Percentiles rank a stretch among this genome's conserved stretches.
Conservation (phyloP, 2,888 invertebrate genomes). For the Diogma glabrata region DNA sequence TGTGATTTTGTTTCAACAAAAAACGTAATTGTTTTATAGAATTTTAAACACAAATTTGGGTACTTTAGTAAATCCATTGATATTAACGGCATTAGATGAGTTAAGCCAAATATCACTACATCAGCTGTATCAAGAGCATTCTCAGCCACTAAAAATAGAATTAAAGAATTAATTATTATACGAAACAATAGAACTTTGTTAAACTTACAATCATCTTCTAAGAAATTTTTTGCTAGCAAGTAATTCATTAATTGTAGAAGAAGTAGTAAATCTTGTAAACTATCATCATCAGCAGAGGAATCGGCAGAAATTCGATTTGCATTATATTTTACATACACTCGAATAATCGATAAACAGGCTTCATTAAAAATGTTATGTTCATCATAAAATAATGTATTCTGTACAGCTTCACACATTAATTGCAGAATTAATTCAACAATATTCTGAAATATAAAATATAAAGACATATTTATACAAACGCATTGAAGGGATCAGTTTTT, state of each 20-base stretch:
- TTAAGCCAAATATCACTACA: conserved; percentile 56
- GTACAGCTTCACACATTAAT: conserved; percentile 10
- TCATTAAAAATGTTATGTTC: conserved; percentile 6
- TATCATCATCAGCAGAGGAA: conserved; percentile 12
- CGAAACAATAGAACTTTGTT: not conserved
- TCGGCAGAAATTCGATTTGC: conserved; percentile 11
- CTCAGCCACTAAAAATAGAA: conserved; percentile 18
- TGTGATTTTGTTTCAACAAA: conserved; percentile 55
- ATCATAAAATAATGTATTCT: conserved; percentile 11
- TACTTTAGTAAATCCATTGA: conserved; percentile 57
- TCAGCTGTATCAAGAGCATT: conserved; percentile 41
- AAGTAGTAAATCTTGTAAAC: conserved; percentile 13
- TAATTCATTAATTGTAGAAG: conserved; percentile 12
- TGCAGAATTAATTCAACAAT: conserved; percentile 12
- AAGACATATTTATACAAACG: too few relatives aligned
- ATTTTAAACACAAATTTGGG: conserved; percentile 52
- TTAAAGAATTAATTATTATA: not conserved
- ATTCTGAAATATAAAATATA: conserved; percentile 6
- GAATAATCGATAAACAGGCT: conserved; percentile 8
- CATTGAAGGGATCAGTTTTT: too few relatives aligned
- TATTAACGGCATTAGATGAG: conserved; percentile 62
- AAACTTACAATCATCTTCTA: conserved; percentile 1
- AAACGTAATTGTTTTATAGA: conserved; percentile 48
- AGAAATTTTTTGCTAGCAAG: conserved; percentile 12
- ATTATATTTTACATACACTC: conserved; percentile 12